phyloP scores from a whole-genome alignment of 2,888 invertebrate genomes.

The Lasioglossum malachurum region DNA sequence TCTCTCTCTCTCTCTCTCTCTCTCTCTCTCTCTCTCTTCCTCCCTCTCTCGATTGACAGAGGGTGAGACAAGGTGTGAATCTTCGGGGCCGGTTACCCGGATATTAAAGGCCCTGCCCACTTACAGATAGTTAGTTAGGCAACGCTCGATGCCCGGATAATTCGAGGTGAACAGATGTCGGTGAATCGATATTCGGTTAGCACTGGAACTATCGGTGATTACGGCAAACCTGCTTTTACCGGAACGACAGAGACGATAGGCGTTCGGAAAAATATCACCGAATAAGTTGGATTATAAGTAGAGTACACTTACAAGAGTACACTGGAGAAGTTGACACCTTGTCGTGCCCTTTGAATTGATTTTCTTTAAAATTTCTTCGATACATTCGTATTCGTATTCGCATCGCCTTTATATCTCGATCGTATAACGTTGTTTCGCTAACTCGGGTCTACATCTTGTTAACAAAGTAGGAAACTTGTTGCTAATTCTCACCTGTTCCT shows the following conservation, averaged over 20 bases:
- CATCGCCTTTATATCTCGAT: background rate
- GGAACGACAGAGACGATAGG: background rate
- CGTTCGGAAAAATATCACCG: background rate
- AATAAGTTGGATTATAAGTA: background rate
- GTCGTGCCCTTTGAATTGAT: too few species aligned
- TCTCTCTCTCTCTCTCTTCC: background rate
- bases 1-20: background rate
- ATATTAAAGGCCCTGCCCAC: conserved; percentile 11
- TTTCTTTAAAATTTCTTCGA: too few species aligned
- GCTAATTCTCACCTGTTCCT: background rate
- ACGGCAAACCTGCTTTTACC: background rate
- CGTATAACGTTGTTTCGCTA: background rate
- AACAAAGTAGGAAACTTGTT: background rate
- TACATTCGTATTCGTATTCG: too few species aligned
- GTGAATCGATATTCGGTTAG: conserved; percentile 5
- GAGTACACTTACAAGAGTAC: background rate
- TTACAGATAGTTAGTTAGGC: conserved; percentile 10
- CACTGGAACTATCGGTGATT: background rate
- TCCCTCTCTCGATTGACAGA: background rate
- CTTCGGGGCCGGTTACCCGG: background rate
- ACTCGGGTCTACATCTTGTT: background rate
- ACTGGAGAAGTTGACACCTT: too few species aligned
- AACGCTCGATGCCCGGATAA: background rate
- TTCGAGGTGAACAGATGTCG: conserved; percentile 2
- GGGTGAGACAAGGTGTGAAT: background rate